Evolutionary conservation across 2,888 invertebrate species (phyloP), one percentile per base, ranked within the genome.

Genomic region (Calameuta filiformis): DNA sequence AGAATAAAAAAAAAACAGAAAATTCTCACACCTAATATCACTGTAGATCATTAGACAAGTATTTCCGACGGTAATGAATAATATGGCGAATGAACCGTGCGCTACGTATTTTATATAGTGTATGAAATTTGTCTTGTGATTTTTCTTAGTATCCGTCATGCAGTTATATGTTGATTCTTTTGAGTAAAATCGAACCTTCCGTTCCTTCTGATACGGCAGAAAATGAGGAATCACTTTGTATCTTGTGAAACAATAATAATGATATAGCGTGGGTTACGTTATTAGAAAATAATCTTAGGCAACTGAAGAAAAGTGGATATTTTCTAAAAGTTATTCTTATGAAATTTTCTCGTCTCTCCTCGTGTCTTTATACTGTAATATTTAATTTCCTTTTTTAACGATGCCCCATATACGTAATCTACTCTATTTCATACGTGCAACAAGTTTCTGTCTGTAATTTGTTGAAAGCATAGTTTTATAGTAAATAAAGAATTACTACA

Each of bases 381-480:
- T 56, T 56, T 56, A 56, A 56, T 56, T 56, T 56, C 40, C 23
- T 23, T 33, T 34, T 74, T 77, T 77, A 79, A 75, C 69, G 37
- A 35, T 40, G 74, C 77, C 76, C 73, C 68, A 75, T 77, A 56
- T 79, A 75, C 73, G 75, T 79, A 79, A 78, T 78, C 77, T 75
- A 78, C 69, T 76, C 40, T 30, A 30, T 35, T 35, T 30, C 35
- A 35, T 35, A 33, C n/a, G 35, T 35, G n/a, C 33, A 34, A 74
- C 34, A 33, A 83, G 81, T 75, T 86, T 88, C 85, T 86, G 85
- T 87, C 86, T 87, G 88, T 88, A 87, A 88, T 89, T 89, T 89
- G 87, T 89, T 87, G 86, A 88, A 87, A 85, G 82, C 87, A 86
- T 89, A 90, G 86, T 90, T 90, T 90, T 89, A 89, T 89, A 90